These are phyloP conservation scores for silkworm (Bombyx mori) DNA, from an alignment of 1,140 invertebrate species.

Conservation along the genomic window DNA sequence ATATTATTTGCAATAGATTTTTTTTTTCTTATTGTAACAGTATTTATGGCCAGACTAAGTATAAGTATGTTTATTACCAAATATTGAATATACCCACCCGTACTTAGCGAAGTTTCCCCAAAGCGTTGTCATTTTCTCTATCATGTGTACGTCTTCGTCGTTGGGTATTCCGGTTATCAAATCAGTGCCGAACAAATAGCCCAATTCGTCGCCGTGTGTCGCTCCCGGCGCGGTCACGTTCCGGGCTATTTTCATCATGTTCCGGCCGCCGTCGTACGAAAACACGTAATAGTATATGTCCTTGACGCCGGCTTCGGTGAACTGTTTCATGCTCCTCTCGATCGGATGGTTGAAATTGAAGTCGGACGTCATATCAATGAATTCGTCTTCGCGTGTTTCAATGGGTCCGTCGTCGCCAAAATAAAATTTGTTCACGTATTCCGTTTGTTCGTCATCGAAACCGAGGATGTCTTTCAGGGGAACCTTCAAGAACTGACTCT, in stretches of 20 bases:
- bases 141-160: slow-evolving; percentile 14
- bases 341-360: slow-evolving; percentile 21
- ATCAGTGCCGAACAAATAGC: slow-evolving; percentile 22
- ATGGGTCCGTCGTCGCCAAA: slow-evolving; percentile 18
- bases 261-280: slow-evolving; percentile 24
- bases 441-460: slow-evolving; percentile 14
- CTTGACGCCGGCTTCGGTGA: slow-evolving; percentile 11
- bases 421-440: slow-evolving; percentile 21
- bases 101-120: slow-evolving; percentile 36
- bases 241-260: slow-evolving; percentile 10
- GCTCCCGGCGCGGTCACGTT: slow-evolving; percentile 14
- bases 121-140: slow-evolving; percentile 26
- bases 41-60: too few relatives aligned
- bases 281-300: slow-evolving; percentile 28
- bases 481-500: slow-evolving; percentile 7
- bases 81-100: slow-evolving; percentile 17
- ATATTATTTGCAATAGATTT: too few relatives aligned
- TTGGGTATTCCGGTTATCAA: slow-evolving; percentile 1
- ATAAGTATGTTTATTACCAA: too few relatives aligned
- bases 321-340: slow-evolving; percentile 16
- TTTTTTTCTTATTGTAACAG: too few relatives aligned
- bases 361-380: slow-evolving; percentile 23
- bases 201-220: slow-evolving; percentile 26
- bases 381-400: slow-evolving; percentile 3
- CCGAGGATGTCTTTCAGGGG: slow-evolving; percentile 7